These are phyloP conservation scores for Lacerta bilineata DNA, from an alignment of 2,797 vertebrate genomes.

Conservation along the genomic window DNA sequence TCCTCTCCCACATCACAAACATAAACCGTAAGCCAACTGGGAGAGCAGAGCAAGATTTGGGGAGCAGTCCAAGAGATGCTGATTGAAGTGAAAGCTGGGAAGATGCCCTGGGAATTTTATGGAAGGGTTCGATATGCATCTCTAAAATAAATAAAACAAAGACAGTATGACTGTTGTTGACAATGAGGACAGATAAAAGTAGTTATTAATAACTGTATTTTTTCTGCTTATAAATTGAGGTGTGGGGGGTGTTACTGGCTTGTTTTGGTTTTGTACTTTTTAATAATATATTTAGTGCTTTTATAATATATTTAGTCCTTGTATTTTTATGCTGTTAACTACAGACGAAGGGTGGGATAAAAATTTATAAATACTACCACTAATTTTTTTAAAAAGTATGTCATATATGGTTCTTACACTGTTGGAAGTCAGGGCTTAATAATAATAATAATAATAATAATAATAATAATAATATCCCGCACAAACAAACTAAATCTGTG, in stretches of 20 bases:
- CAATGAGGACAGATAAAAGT: neutral
- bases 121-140: neutral
- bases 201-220: too few relatives aligned
- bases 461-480: neutral
- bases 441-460: neutral
- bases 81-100: conserved; percentile 6
- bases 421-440: neutral
- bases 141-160: conserved; percentile 12
- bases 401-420: neutral
- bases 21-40: neutral
- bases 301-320: too few relatives aligned
- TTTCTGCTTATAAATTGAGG: too few relatives aligned
- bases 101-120: neutral
- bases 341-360: too few relatives aligned
- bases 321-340: too few relatives aligned
- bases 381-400: too few relatives aligned
- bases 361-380: neutral
- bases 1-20: neutral
- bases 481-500: neutral
- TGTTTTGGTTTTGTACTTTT: too few relatives aligned
- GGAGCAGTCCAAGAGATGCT: neutral
- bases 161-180: neutral
- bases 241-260: too few relatives aligned
- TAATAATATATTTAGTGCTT: too few relatives aligned
- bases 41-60: neutral